Evolutionary conservation across 1,140 invertebrate species (phyloP).

Genomic region (Watersipora subatra): DNA sequence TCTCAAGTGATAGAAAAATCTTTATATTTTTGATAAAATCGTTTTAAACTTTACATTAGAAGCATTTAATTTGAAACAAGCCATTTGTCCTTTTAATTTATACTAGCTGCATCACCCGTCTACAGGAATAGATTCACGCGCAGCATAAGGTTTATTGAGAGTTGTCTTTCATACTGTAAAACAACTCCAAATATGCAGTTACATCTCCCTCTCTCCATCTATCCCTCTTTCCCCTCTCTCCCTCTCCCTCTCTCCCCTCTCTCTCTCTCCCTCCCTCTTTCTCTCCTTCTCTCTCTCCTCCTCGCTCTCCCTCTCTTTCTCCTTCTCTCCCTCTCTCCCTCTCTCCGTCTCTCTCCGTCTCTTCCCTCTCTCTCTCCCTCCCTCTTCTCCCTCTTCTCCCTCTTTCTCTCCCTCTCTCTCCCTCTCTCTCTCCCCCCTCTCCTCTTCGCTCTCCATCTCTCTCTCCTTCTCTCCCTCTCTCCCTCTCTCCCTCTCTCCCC

Average conservation of each 20-base stretch:
- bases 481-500: conserved; percentile 12
- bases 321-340: conserved; percentile 17
- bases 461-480: conserved; percentile 11
- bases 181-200: no score
- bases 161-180: no score
- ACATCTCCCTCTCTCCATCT: no score
- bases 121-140: no score
- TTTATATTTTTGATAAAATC: no score
- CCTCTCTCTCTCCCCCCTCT: conserved; percentile 11
- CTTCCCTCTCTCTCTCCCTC: conserved; percentile 6
- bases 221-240: conserved; percentile 45
- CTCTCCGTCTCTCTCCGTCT: conserved; percentile 20
- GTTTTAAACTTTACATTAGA: no score
- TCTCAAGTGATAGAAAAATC: no score
- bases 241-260: conserved; percentile 51
- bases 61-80: no score
- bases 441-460: no score
- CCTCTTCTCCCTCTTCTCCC: conserved; percentile 8
- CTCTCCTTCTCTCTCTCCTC: no score
- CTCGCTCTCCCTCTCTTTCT: conserved; percentile 18
- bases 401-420: conserved; percentile 7
- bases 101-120: conserved; percentile 22
- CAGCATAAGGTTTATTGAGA: no score
- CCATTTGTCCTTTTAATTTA: background rate
- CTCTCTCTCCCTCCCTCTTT: conserved; percentile 14